Percentiles rank a stretch among this genome's conserved stretches.
These are phyloP conservation scores for Trachelus troglodyta DNA, from an alignment of 2,888 invertebrate species.

Conservation along the genomic window DNA sequence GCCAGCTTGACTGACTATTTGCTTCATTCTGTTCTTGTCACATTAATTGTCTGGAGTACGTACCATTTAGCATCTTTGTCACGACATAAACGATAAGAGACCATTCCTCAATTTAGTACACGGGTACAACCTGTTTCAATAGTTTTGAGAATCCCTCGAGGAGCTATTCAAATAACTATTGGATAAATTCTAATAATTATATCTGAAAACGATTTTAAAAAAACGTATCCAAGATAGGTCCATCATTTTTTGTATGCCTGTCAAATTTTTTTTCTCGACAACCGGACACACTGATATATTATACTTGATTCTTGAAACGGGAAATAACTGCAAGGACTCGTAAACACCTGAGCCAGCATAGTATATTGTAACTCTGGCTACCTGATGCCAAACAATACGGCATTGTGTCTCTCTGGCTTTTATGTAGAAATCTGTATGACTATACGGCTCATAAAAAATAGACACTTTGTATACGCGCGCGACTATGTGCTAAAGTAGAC, in stretches of 20 bases:
- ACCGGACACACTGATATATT: not conserved
- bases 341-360: constrained; percentile 28
- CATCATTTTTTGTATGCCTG: not conserved
- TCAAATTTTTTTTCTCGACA: not conserved
- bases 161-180: not conserved
- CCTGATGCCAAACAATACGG: constrained; percentile 38
- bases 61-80: not conserved
- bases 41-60: not conserved
- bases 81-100: not conserved
- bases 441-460: not conserved
- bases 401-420: constrained; percentile 31
- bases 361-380: constrained; percentile 28
- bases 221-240: not conserved
- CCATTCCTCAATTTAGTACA: not conserved
- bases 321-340: constrained; percentile 11
- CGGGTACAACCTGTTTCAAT: not conserved
- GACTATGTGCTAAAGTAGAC: not conserved
- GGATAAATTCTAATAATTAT: not conserved
- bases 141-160: not conserved
- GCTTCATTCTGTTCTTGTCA: not conserved
- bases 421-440: not conserved
- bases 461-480: not conserved
- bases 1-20: not conserved
- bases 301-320: not conserved
- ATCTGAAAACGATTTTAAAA: not conserved